These are phyloP conservation scores for Ypsolopha sequella DNA, from an alignment of 2,888 invertebrate genomes.

Conservation along the genomic window DNA sequence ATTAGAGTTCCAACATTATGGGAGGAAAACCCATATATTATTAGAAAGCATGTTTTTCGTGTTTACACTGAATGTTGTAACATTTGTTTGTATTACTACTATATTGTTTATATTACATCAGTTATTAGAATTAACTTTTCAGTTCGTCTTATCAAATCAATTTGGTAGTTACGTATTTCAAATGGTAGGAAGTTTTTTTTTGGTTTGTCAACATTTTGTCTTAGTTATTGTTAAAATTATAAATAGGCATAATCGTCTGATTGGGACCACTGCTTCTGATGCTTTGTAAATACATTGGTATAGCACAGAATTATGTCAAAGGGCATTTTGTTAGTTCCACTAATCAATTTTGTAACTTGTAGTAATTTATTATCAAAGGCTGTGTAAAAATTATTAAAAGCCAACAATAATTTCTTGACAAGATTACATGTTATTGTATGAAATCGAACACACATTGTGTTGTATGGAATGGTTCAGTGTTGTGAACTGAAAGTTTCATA, in stretches of 20 bases:
- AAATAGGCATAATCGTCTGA: not conserved
- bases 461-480: slow-evolving; percentile 67
- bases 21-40: too few species aligned
- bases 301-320: slow-evolving; percentile 22
- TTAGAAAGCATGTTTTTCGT: too few species aligned
- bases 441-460: slow-evolving; percentile 56
- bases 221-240: slow-evolving; percentile 1
- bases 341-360: slow-evolving; percentile 65
- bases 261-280: slow-evolving; percentile 41
- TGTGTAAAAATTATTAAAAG: slow-evolving; percentile 62
- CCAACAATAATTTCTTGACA: slow-evolving; percentile 45
- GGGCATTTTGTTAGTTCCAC: slow-evolving; percentile 51
- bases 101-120: too few species aligned
- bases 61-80: too few species aligned
- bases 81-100: too few species aligned
- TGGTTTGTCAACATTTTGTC: not conserved
- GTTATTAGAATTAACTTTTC: not conserved
- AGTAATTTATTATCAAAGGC: slow-evolving; percentile 67
- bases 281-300: slow-evolving; percentile 63
- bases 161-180: too few species aligned
- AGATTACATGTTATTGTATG: slow-evolving; percentile 53
- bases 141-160: not conserved
- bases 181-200: too few species aligned
- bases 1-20: too few species aligned
- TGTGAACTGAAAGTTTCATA: slow-evolving; percentile 68